These are phyloP conservation scores for Chloromyia formosa DNA, from an alignment of 2,888 invertebrate genomes.

Conservation along the genomic window DNA sequence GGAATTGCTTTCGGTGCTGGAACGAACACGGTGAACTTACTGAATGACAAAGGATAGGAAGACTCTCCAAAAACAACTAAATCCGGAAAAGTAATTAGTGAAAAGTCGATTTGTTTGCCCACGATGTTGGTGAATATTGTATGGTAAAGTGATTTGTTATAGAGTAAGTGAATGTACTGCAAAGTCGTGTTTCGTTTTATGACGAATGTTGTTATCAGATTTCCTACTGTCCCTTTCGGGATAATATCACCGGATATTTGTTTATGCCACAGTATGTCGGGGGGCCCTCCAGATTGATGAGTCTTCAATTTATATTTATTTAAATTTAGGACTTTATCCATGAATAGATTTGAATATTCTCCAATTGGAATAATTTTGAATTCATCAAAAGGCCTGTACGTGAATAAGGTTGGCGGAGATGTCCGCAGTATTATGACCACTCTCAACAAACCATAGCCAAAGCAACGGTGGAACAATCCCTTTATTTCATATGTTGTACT, in stretches of 20 bases:
- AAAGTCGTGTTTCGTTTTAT: not conserved
- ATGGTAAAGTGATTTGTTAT: not conserved
- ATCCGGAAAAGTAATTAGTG: not conserved
- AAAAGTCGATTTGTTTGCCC: not conserved
- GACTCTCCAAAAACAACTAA: not conserved
- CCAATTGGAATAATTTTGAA: not conserved
- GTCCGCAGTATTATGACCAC: too few species aligned
- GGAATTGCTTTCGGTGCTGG: not conserved
- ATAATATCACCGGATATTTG: not conserved
- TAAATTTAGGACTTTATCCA: not conserved
- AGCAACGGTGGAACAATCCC: too few species aligned
- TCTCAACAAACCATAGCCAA: too few species aligned
- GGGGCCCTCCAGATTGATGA: not conserved
- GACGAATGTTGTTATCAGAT: not conserved
- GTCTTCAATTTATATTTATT: not conserved
- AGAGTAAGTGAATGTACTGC: not conserved
- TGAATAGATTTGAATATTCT: not conserved
- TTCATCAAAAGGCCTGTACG: not conserved
- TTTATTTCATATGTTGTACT: too few species aligned
- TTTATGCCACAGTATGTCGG: not conserved
- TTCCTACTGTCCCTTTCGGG: not conserved
- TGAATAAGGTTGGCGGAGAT: too few species aligned
- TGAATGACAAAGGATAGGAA: not conserved
- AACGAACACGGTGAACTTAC: not conserved
- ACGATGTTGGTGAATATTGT: not conserved